Percentiles rank a stretch among this genome's conserved stretches.
phyloP scores from a whole-genome alignment of 2,888 invertebrate species.

The Epistrophe grossulariae region DNA sequence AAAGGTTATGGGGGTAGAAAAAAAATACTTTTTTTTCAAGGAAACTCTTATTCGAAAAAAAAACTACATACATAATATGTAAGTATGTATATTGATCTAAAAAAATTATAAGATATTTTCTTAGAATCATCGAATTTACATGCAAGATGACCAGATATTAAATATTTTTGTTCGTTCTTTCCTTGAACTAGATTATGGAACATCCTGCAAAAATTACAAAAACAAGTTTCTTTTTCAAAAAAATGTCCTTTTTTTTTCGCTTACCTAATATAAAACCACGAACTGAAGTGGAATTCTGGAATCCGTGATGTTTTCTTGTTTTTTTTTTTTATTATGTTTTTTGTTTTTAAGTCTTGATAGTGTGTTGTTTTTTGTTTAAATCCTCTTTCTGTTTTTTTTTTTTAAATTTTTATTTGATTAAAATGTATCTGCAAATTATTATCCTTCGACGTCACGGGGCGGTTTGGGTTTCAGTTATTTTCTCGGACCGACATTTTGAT shows the following conservation, averaged over 20 bases:
- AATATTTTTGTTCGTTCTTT: background rate
- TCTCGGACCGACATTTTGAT: conserved; percentile 71
- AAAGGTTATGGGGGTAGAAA: conserved; percentile 55
- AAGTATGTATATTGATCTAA: conserved; percentile 45
- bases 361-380: conserved; percentile 22
- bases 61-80: background rate
- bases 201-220: conserved; percentile 26
- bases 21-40: conserved; percentile 27
- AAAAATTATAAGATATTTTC: background rate
- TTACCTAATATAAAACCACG: conserved; percentile 67
- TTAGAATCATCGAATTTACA: background rate
- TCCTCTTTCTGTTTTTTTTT: conserved; percentile 38
- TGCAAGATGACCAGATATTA: background rate
- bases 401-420: background rate
- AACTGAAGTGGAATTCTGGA: conserved; percentile 54
- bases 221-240: conserved; percentile 10
- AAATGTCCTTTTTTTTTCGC: conserved; percentile 59
- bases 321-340: conserved; percentile 7
- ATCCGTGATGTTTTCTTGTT: conserved; percentile 46
- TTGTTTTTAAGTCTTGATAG: conserved; percentile 24
- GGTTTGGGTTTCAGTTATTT: conserved; percentile 67
- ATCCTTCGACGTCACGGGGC: conserved; percentile 64
- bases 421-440: conserved; percentile 65
- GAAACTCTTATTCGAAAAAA: conserved; percentile 28
- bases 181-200: conserved; percentile 22